Evolutionary conservation across 1,140 invertebrate species (phyloP).

Genomic region (Diorhabda carinulata): DNA sequence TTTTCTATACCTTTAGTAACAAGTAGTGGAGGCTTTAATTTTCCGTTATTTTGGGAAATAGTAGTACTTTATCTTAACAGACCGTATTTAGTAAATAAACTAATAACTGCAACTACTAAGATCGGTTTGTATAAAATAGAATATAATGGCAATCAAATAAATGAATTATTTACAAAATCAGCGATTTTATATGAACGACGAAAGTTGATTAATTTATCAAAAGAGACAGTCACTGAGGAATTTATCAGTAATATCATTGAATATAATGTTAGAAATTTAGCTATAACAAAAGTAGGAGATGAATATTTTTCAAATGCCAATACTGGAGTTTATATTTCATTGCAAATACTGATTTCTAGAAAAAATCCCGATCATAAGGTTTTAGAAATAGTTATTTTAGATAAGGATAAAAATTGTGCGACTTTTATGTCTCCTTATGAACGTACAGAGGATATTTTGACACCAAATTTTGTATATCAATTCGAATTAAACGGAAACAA

Average conservation of each 20-base stretch:
- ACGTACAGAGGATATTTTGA: conserved; percentile 24
- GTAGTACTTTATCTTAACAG: conserved; percentile 40
- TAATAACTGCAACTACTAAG: conserved; percentile 34
- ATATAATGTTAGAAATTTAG: conserved; percentile 39
- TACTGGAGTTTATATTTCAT: conserved; percentile 38
- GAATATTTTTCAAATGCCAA: conserved; percentile 22
- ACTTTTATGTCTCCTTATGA: conserved; percentile 37
- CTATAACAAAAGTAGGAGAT: conserved; percentile 22
- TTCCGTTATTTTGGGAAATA: conserved; percentile 39
- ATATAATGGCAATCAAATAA: conserved; percentile 28
- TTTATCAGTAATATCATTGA: conserved; percentile 37
- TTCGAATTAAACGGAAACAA: conserved; percentile 27
- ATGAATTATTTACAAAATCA: conserved; percentile 31
- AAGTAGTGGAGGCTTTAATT: conserved; percentile 30
- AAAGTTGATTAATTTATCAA: conserved; percentile 33
- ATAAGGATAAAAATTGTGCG: conserved; percentile 36
- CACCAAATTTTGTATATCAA: conserved; percentile 42
- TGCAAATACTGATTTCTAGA: conserved; percentile 39
- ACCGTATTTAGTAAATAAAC: conserved; percentile 43
- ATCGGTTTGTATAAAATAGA: conserved; percentile 34
- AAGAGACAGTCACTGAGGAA: conserved; percentile 29
- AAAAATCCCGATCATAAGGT: conserved; percentile 30
- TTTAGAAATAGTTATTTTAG: conserved; percentile 42
- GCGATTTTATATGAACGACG: conserved; percentile 40
- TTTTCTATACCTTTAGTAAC: conserved; percentile 41